Conservation (phyloP, 1,140 invertebrate species). For the Caenorhabditis inopinata region DNA sequence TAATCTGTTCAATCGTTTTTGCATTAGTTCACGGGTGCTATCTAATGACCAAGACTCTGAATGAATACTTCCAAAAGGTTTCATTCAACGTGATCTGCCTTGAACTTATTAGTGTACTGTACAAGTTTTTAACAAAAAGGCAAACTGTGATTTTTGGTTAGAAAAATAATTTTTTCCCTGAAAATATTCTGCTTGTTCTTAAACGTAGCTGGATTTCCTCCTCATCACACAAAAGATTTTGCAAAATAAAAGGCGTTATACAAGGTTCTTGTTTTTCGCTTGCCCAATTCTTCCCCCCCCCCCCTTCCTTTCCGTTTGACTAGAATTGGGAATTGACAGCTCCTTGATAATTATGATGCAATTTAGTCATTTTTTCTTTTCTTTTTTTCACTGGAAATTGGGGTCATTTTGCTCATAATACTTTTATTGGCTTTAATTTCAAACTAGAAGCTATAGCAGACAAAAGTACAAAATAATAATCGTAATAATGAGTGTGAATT, state of each 20-base stretch:
- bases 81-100: too few species aligned
- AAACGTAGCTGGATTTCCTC: not conserved
- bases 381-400: not conserved
- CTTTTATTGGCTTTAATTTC: too few species aligned
- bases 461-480: not conserved
- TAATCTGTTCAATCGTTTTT: slow-evolving; percentile 12
- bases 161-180: too few species aligned
- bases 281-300: not conserved
- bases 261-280: not conserved
- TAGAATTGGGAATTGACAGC: slow-evolving; percentile 7
- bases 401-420: not conserved
- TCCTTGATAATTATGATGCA: slow-evolving; percentile 19
- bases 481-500: slow-evolving; percentile 5
- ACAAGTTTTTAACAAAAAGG: too few species aligned
- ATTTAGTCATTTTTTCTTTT: not conserved
- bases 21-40: not conserved
- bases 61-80: too few species aligned
- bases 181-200: too few species aligned
- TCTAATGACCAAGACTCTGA: not conserved
- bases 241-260: not conserved
- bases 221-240: not conserved
- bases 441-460: not conserved
- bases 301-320: too few species aligned
- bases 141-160: too few species aligned
- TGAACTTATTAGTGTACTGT: too few species aligned